phyloP scores from a whole-genome alignment of 2,113 vertebrate species.

The Apaloderma vittatum region DNA sequence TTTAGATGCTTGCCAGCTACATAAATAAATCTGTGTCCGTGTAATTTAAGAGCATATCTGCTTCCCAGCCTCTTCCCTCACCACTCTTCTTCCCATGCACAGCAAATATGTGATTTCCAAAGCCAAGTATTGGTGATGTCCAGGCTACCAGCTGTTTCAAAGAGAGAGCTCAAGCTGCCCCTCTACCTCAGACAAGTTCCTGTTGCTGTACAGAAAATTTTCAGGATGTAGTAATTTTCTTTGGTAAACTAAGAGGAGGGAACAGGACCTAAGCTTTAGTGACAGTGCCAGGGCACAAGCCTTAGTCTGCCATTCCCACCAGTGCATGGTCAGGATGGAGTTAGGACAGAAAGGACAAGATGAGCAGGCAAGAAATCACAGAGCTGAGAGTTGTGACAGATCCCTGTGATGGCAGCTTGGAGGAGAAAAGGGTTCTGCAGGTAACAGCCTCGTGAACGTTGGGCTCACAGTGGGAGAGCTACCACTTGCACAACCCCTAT shows the following conservation, averaged over 20 bases:
- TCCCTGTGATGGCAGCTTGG: neutral
- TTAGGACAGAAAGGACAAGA: neutral
- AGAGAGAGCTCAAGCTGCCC: neutral
- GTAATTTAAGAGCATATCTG: neutral
- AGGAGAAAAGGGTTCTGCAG: neutral
- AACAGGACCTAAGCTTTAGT: neutral
- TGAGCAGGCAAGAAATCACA: neutral
- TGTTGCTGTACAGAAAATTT: neutral
- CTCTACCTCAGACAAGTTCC: neutral
- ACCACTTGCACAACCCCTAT: neutral
- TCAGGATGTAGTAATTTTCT: neutral
- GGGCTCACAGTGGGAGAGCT: accelerated
- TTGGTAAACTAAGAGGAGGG: neutral
- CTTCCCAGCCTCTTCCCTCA: neutral
- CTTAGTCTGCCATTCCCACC: neutral
- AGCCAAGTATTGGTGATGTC: neutral
- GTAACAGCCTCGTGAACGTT: neutral
- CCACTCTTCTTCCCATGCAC: neutral
- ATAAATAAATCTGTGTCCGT: neutral
- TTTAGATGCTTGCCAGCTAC: neutral
- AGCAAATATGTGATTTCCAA: neutral
- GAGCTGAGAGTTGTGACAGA: neutral
- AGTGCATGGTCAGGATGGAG: neutral
- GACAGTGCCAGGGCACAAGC: neutral
- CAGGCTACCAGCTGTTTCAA: neutral